Evolutionary conservation across 1,140 invertebrate species (phyloP), one percentile per base, ranked within the genome.

Genomic region (Calliphora vicina): DNA sequence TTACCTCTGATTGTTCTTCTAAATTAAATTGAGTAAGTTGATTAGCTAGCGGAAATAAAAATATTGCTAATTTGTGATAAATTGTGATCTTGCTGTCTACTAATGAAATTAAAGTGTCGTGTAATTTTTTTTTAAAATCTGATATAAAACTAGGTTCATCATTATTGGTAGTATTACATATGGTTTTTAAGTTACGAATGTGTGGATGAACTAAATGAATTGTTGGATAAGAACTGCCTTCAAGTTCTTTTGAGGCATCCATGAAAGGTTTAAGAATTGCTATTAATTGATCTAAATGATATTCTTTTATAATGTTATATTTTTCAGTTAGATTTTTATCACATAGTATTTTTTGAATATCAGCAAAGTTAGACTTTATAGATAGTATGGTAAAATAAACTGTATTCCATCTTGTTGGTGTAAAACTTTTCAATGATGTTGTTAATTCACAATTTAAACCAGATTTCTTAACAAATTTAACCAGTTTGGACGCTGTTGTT

Each of bases 21-120:
- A 23, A 45, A 50, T 20, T 50, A 57, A 80, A 57, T 25, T 80
- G 78, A 25, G 20, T 50, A 1, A 80, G 1, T 45, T 80, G 35
- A 45, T 80, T 80, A 1, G 78, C 20, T 15, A 42, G 78, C 2
- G 78, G 78, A 27, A 80, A 80, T 80, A 80, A 80, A 80, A 80
- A 80, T 57, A 80, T 80, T 0, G 20, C 42, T 25, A 80, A 50
- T 25, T 23, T 80, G 27, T 80, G 42, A 57, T 23, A 80, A 50
- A 45, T 45, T 50, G 78, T 80, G 4, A 80, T 45, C 12, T 80
- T 45, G 13, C 20, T 57, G 2, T 80, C 78, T 80, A 57, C 78
- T 27, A 80, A 80, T 0, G 42, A 23, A 26, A 27, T 80, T 80
- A 80, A 45, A 17, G 78, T 80, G n/a, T 80, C 43, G 25, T 50